Conservation (phyloP, 2,797 vertebrate genomes). For the Heterohyrax brucei region DNA sequence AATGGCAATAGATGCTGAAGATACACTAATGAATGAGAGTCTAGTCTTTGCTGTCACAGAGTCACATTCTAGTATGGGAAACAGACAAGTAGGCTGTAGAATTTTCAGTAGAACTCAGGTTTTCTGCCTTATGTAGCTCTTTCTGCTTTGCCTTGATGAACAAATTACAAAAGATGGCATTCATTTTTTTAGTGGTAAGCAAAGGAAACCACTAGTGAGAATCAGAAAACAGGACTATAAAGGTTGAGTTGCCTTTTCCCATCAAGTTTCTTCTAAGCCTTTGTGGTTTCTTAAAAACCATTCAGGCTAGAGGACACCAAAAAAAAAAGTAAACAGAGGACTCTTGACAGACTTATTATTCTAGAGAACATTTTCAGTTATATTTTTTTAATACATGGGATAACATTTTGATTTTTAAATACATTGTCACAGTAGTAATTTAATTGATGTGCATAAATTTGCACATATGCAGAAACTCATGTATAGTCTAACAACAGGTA, state of each 20-base stretch:
- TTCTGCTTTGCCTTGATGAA: neutral
- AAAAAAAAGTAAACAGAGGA: slow-evolving; percentile 35
- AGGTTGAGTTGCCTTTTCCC: neutral
- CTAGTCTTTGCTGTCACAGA: neutral
- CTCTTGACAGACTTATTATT: neutral
- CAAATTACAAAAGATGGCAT: neutral
- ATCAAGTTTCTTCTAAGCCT: neutral
- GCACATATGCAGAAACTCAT: neutral
- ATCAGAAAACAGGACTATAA: neutral
- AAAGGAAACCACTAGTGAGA: neutral
- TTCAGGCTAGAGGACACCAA: neutral
- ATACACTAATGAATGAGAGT: neutral
- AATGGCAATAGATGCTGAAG: neutral
- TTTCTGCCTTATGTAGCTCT: neutral
- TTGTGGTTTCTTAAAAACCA: neutral
- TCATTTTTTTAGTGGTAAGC: neutral
- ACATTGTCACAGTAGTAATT: slow-evolving; percentile 37
- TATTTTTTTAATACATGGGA: neutral
- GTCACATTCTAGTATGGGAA: neutral
- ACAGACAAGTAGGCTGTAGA: rapidly evolving
- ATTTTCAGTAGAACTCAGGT: neutral
- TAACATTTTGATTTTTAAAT: slow-evolving; percentile 39
- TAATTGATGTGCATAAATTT: slow-evolving; percentile 32
- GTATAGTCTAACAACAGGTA: neutral
- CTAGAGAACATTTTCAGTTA: slow-evolving; percentile 30